phyloP scores from a whole-genome alignment of 2,888 invertebrate genomes.

The Octonoba sinensis region DNA sequence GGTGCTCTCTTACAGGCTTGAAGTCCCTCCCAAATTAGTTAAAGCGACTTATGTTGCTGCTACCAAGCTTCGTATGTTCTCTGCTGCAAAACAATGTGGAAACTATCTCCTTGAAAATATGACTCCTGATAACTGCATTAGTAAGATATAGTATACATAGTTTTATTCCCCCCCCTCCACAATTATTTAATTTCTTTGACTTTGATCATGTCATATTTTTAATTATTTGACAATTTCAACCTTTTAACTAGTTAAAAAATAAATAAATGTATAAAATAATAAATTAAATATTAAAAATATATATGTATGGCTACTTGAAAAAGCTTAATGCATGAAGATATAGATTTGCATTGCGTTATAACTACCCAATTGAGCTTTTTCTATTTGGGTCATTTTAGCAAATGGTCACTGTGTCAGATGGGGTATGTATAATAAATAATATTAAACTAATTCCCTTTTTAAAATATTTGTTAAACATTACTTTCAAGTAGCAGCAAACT shows the following conservation, averaged over 20 bases:
- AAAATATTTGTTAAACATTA: too few species aligned
- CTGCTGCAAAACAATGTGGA: conserved; percentile 81
- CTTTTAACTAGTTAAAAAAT: background rate
- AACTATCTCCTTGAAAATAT: conserved; percentile 79
- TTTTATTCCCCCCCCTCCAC: background rate
- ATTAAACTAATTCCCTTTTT: too few species aligned
- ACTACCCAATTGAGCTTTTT: too few species aligned
- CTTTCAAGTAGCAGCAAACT: too few species aligned
- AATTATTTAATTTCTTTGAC: background rate
- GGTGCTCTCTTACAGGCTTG: conserved; percentile 71
- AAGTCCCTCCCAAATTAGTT: conserved; percentile 75
- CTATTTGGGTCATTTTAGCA: too few species aligned
- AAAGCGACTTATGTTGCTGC: conserved; percentile 86
- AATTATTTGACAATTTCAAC: background rate
- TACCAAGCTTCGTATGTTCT: conserved; percentile 81
- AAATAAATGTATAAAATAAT: background rate
- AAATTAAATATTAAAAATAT: too few species aligned
- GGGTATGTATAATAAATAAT: too few species aligned
- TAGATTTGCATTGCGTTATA: too few species aligned
- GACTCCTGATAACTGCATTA: conserved; percentile 74
- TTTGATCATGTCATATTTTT: background rate
- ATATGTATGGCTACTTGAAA: too few species aligned
- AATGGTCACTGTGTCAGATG: too few species aligned
- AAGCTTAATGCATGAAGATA: too few species aligned
- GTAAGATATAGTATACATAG: conserved; percentile 33